These are phyloP conservation scores for Elegia similella DNA, from an alignment of 2,888 invertebrate species.

Conservation along the genomic window DNA sequence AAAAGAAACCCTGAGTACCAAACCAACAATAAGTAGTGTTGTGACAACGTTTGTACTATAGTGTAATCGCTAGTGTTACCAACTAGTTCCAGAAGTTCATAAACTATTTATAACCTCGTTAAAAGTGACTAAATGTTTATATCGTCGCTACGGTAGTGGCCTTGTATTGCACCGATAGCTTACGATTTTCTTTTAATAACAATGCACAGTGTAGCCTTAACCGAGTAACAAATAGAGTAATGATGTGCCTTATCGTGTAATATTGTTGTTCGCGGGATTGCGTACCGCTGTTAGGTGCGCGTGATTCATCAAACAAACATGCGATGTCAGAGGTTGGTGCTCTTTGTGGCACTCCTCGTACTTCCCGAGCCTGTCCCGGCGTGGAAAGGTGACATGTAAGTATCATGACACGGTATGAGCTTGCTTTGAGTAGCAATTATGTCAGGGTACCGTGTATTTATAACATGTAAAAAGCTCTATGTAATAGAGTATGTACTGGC, in stretches of 20 bases:
- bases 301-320: slow-evolving; percentile 57
- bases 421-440: background rate
- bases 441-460: background rate
- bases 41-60: slow-evolving; percentile 35
- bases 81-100: slow-evolving; percentile 30
- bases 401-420: slow-evolving; percentile 1
- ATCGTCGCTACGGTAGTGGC: slow-evolving; percentile 61
- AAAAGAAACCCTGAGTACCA: slow-evolving; percentile 24
- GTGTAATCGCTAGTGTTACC: slow-evolving; percentile 24
- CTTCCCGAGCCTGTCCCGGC: slow-evolving; percentile 62
- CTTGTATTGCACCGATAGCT: slow-evolving; percentile 56
- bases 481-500: slow-evolving; percentile 1
- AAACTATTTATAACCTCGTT: slow-evolving; percentile 53
- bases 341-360: slow-evolving; percentile 56
- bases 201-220: slow-evolving; percentile 43
- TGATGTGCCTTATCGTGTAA: slow-evolving; percentile 71
- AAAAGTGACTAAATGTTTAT: slow-evolving; percentile 49
- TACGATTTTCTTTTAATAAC: slow-evolving; percentile 31
- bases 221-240: slow-evolving; percentile 51
- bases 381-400: slow-evolving; percentile 62
- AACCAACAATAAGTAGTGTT: slow-evolving; percentile 38
- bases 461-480: background rate
- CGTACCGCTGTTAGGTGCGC: slow-evolving; percentile 37
- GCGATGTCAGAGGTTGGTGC: slow-evolving; percentile 51
- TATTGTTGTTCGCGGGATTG: slow-evolving; percentile 40